Percentiles rank a stretch among this genome's conserved stretches.
Evolutionary conservation across 2,888 invertebrate genomes (phyloP).

Genomic region (Ichneumon xanthorius): DNA sequence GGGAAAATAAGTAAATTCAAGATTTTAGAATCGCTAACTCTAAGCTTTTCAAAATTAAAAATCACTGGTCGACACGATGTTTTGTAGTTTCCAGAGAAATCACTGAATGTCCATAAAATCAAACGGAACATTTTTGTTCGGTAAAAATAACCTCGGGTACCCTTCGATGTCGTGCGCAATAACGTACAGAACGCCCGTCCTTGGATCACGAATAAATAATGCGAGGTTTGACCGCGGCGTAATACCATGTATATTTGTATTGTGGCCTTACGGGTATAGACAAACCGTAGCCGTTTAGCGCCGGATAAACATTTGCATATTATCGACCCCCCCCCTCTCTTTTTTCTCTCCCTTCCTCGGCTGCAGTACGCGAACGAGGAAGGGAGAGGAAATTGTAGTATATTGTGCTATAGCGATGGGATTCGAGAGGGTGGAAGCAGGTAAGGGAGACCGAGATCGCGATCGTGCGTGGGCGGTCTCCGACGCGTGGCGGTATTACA

Average conservation of each 20-base stretch:
- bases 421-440: constrained; percentile 58
- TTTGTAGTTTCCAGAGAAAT: neutral
- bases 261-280: constrained; percentile 6
- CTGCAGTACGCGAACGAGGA: too few relatives aligned
- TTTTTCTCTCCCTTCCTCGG: too few relatives aligned
- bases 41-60: too few relatives aligned
- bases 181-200: constrained; percentile 55
- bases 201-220: constrained; percentile 67
- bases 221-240: constrained; percentile 49
- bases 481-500: constrained; percentile 79
- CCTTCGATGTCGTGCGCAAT: constrained; percentile 45
- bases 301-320: constrained; percentile 78
- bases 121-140: neutral
- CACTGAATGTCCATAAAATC: neutral
- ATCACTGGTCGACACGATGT: neutral
- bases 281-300: constrained; percentile 73
- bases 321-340: constrained; percentile 55
- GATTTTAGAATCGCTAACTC: too few relatives aligned
- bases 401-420: neutral
- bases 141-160: constrained; percentile 11
- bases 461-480: constrained; percentile 63
- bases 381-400: too few relatives aligned
- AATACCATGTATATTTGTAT: constrained; percentile 40
- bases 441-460: constrained; percentile 58
- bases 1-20: neutral